These are phyloP conservation scores for Engystomops pustulosus DNA, from an alignment of 2,113 vertebrate species.

Conservation along the genomic window DNA sequence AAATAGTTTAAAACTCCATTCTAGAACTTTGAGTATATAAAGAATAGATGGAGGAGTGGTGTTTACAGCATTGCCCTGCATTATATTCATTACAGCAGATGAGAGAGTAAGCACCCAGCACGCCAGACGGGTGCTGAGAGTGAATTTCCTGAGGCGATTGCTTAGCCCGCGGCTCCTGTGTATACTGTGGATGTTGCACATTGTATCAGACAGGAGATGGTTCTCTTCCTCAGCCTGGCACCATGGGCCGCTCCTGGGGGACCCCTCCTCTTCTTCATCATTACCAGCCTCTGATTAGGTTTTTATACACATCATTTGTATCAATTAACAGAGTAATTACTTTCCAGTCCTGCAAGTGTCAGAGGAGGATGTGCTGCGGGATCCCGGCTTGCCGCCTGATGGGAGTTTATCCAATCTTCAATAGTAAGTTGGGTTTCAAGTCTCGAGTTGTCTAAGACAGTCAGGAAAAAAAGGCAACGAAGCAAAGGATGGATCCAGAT, in stretches of 20 bases:
- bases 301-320: slow-evolving; percentile 52
- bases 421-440: not conserved
- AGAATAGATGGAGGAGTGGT: too few species aligned
- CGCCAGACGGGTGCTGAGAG: too few species aligned
- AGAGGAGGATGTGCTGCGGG: slow-evolving; percentile 25
- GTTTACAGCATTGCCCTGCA: too few species aligned
- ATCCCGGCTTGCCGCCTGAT: not conserved
- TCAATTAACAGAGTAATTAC: slow-evolving; percentile 53
- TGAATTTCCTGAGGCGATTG: not conserved
- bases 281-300: slow-evolving; percentile 41
- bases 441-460: not conserved
- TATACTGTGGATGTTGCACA: not conserved
- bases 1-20: too few species aligned
- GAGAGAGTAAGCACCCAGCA: too few species aligned
- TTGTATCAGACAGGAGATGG: slow-evolving; percentile 16
- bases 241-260: slow-evolving; percentile 17
- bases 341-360: slow-evolving; percentile 25
- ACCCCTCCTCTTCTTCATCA: slow-evolving; percentile 13
- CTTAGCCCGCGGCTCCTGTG: not conserved
- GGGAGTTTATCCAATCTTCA: not conserved
- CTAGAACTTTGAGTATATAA: too few species aligned
- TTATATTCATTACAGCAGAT: too few species aligned
- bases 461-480: too few species aligned
- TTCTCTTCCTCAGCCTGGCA: not conserved
- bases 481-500: too few species aligned